phyloP scores from a whole-genome alignment of 2,797 vertebrate genomes.

The Tokudaia muenninki region DNA sequence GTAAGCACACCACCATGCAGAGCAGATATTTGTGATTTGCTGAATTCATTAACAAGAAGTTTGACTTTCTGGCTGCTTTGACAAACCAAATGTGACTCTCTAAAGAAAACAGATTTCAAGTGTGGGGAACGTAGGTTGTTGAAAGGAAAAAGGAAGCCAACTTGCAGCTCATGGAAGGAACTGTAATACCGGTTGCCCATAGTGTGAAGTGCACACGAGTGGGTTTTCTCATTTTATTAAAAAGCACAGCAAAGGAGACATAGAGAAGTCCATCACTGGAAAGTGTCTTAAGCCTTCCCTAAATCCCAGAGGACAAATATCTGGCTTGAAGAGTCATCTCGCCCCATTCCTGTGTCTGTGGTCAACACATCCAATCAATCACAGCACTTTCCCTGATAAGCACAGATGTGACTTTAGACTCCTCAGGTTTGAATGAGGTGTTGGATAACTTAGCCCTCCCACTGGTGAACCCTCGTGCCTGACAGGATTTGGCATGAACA shows the following conservation, averaged over 20 bases:
- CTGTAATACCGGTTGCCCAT: not conserved
- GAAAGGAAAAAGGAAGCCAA: not conserved
- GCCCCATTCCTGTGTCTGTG: not conserved
- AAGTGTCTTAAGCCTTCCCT: not conserved
- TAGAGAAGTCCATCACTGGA: not conserved
- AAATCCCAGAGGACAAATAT: constrained; percentile 2
- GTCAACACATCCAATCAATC: constrained; percentile 28
- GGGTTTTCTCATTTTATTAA: not conserved
- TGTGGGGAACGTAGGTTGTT: constrained; percentile 39
- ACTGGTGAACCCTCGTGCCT: not conserved
- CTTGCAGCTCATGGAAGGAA: not conserved
- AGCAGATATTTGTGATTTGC: not conserved
- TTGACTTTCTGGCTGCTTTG: constrained; percentile 37
- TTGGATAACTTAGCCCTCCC: not conserved
- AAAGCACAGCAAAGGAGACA: not conserved
- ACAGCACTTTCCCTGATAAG: not conserved
- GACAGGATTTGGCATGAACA: not conserved
- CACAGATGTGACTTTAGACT: not conserved
- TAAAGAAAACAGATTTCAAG: constrained; percentile 1
- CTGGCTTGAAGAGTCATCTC: not conserved
- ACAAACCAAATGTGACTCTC: constrained; percentile 62
- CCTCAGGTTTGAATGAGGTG: not conserved
- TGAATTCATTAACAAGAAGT: constrained; percentile 41
- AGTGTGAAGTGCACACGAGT: not conserved
- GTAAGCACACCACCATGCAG: not conserved